phyloP scores from a whole-genome alignment of 2,888 invertebrate species.

The Panopea generosa region DNA sequence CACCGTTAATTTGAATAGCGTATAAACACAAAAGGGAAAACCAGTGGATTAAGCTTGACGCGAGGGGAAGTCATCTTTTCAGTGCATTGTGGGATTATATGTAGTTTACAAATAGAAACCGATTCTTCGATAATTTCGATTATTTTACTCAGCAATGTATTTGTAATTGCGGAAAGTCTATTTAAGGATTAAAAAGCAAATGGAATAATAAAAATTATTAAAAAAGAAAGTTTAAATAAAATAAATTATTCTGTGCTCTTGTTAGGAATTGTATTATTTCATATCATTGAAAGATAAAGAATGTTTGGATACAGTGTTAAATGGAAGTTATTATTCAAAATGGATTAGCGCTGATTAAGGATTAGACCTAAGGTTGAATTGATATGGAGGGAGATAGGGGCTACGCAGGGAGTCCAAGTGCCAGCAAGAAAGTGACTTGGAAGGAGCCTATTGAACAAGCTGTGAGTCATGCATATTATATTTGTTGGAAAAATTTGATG shows the following conservation, averaged over 20 bases:
- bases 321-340: conserved; percentile 3
- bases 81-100: conserved; percentile 23
- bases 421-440: conserved; percentile 77
- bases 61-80: conserved; percentile 10
- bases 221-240: background rate
- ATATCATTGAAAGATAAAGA: background rate
- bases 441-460: conserved; percentile 76
- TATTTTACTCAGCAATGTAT: no score
- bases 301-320: background rate
- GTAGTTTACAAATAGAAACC: conserved; percentile 2
- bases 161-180: no score
- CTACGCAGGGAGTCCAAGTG: conserved; percentile 64
- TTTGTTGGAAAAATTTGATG: no score
- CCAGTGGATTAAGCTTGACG: conserved; percentile 8
- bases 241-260: background rate
- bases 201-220: background rate
- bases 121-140: background rate
- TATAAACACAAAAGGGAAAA: conserved; percentile 1
- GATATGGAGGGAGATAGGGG: conserved; percentile 65
- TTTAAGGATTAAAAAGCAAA: background rate
- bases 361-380: conserved; percentile 1
- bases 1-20: background rate
- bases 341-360: conserved; percentile 5
- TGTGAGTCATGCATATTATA: no score
- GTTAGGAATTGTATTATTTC: background rate